phyloP scores from a whole-genome alignment of 2,888 invertebrate species.

The Criorhina ranunculi region DNA sequence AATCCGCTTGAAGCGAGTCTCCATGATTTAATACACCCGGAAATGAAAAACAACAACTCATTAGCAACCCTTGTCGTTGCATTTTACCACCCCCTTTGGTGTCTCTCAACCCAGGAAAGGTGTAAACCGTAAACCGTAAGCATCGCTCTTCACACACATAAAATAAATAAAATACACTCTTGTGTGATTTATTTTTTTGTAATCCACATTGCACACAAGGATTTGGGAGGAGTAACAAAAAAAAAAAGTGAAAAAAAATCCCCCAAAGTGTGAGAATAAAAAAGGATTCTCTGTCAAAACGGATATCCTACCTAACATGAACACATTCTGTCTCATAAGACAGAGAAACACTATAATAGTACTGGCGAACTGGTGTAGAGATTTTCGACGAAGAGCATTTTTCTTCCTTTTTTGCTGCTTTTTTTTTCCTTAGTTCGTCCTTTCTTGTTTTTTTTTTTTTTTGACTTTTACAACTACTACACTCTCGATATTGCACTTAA shows the following conservation, averaged over 20 bases:
- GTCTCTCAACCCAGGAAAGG: slow-evolving; percentile 60
- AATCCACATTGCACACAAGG: slow-evolving; percentile 60
- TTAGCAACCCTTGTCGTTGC: slow-evolving; percentile 69
- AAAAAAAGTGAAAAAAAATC: slow-evolving; percentile 25
- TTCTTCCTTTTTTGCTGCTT: slow-evolving; percentile 47
- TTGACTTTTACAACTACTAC: slow-evolving; percentile 49
- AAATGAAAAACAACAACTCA: slow-evolving; percentile 76
- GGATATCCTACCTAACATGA: slow-evolving; percentile 77
- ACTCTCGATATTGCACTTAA: slow-evolving; percentile 57
- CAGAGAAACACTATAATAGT: slow-evolving; percentile 75
- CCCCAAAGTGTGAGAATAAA: slow-evolving; percentile 45
- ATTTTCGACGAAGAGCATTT: slow-evolving; percentile 76
- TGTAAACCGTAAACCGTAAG: slow-evolving; percentile 64
- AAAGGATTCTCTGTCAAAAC: slow-evolving; percentile 63
- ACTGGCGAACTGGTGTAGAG: slow-evolving; percentile 77
- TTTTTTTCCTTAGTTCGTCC: no score
- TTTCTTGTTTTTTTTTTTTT: slow-evolving; percentile 39
- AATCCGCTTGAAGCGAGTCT: slow-evolving; percentile 73
- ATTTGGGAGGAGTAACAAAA: slow-evolving; percentile 63
- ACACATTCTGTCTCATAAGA: slow-evolving; percentile 76
- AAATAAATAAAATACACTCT: slow-evolving; percentile 38
- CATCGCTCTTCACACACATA: slow-evolving; percentile 37
- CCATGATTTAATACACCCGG: slow-evolving; percentile 75
- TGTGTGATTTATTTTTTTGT: slow-evolving; percentile 41
- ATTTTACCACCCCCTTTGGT: slow-evolving; percentile 42